Evolutionary conservation across 2,888 invertebrate species (phyloP), one percentile per base, ranked within the genome.

Genomic region (Drosophila incognita): DNA sequence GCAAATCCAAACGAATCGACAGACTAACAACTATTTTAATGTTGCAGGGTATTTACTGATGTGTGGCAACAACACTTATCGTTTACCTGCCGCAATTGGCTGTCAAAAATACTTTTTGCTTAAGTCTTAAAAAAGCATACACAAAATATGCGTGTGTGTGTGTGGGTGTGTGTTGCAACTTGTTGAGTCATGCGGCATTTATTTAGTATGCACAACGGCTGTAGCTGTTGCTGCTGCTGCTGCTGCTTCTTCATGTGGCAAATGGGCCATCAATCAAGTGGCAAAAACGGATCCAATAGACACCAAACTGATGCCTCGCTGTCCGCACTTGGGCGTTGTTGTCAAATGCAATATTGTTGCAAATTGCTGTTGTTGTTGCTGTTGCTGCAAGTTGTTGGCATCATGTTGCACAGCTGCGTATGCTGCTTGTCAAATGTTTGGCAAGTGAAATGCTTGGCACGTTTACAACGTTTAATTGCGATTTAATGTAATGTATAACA

Each of bases 181-280:
- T 87, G 90, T 85, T 85, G 85, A 85, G 88, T 89, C 85, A 89
- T 78, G 78, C 61, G 60, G 70, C 69, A 72, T 85, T 85, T 69
- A 48, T 13, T 69, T 85, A 87, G 78, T 72, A 89, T 87, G 74
- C 80, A 87, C 64, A 62, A 81, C 73, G 64, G 66, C 57, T 63
- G 61, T 27, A 46, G 36, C 27, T 18, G 38, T 36, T 36, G 35
- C 36, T 29, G 15, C 60, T 49, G 38, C 46, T 52, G 31, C 57
- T 35, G 21, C 36, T 54, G 27, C 58, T 13, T 21, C 49, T 61
- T 36, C 58, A 48, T 46, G 46, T 58, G 71, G 61, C 72, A 67
- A 67, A 71, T 70, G 78, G 74, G 66, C 69, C 86, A 89, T 85
- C 85, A 89, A 87, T 85, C 85, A 85, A 59, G 38, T 49, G 58